Base-by-base conservation (phyloP, 2,113 vertebrate species). In the Panthera leo region DNA sequence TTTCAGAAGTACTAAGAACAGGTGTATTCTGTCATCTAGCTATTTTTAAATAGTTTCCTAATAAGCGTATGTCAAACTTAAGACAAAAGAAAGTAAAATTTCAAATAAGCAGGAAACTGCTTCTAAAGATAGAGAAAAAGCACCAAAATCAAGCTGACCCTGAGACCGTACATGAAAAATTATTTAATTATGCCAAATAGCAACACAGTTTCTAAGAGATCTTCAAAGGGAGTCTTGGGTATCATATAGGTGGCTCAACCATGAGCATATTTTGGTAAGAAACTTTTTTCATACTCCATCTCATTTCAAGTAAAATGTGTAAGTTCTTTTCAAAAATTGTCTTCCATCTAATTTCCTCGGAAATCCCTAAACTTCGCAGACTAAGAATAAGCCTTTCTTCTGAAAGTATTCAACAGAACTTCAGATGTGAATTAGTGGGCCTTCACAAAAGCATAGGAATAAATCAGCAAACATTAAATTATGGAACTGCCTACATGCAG, bases 1-100 rank as follows among this genome's bases (percentile, higher is more conserved):
- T 88, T 94, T 90, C 80, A 85, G 96, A 91, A 91, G 12, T 87
- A 13, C 18, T 94, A 95, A 83, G 53, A 61, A 85, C 7, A 93
- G 15, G 29, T 87, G 91, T 91, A 79, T 94, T 85, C 70, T 97
- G 71, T n/a, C 36, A 88, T 34, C 29, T 39, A 82, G 31, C 8
- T 95, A 51, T n/a, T 88, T 82, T 39, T 79, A 85, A 96, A 83
- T 16, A 85, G 27, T 90, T 90, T 96, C 25, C 89, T 89, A 91
- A 65, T 84, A 85, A 61, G 31, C 3, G 76, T 80, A 75, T 6
- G 25, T 76, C 10, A 85, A 85, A 85, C 71, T 87, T 94, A 92
- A 97, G 36, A 86, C 15, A 31, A 97, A 94, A 97, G 61, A 73
- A 92, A 92, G 67, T 55, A 91, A 95, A 39, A 4, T 70, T 18